These are phyloP conservation scores for Fregetta grallaria DNA, from an alignment of 2,113 vertebrate genomes.

Conservation along the genomic window DNA sequence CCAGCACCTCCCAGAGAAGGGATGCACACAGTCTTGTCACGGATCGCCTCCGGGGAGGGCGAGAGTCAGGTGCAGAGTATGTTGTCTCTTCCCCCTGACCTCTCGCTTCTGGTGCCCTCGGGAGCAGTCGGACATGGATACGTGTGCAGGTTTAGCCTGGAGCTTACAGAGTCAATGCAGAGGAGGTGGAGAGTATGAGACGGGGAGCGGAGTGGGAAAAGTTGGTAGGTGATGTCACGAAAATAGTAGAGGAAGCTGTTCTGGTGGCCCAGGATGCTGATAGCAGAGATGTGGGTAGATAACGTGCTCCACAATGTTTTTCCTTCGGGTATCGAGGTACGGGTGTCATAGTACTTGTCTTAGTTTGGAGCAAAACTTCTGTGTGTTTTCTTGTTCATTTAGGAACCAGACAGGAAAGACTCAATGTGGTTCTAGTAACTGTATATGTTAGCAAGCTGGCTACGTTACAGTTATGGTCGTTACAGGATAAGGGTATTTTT, in stretches of 20 bases:
- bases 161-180: not conserved
- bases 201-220: not conserved
- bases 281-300: not conserved
- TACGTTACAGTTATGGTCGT: fast-evolving
- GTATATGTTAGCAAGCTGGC: not conserved
- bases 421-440: fast-evolving
- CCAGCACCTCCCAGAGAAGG: not conserved
- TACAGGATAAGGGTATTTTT: not conserved
- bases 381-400: not conserved
- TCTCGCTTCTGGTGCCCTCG: not conserved
- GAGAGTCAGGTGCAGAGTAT: not conserved
- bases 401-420: not conserved
- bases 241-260: not conserved
- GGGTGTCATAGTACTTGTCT: no score
- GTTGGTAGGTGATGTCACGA: not conserved
- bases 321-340: not conserved
- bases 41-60: not conserved
- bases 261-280: not conserved
- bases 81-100: not conserved
- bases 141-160: fast-evolving
- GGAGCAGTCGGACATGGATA: not conserved
- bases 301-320: fast-evolving
- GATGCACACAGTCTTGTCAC: fast-evolving
- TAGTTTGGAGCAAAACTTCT: not conserved
- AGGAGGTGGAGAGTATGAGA: not conserved